Conservation (phyloP, 2,888 invertebrate species). For the Pandemis cinnamomeana region DNA sequence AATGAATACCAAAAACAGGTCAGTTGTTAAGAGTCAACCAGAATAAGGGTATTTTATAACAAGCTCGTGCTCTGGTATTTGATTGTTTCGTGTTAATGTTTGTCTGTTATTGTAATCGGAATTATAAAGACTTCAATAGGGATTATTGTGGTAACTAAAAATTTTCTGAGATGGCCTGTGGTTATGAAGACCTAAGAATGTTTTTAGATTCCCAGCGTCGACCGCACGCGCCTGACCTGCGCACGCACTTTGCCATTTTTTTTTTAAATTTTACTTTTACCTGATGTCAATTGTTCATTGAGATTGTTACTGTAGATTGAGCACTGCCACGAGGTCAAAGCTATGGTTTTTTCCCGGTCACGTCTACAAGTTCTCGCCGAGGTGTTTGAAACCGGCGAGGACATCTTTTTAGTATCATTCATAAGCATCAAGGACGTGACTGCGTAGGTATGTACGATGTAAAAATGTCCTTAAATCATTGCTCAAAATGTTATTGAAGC, state of each 20-base stretch:
- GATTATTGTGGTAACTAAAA: neutral
- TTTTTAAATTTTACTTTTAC: neutral
- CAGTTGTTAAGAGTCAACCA: constrained; percentile 53
- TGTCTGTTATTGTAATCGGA: constrained; percentile 25
- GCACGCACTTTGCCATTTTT: neutral
- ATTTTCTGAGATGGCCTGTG: neutral
- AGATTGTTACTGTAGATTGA: constrained; percentile 37
- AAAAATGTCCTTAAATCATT: constrained; percentile 46
- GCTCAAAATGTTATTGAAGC: constrained; percentile 63
- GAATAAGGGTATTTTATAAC: constrained; percentile 45
- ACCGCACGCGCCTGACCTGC: constrained; percentile 1
- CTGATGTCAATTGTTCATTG: constrained; percentile 27
- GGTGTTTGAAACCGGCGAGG: neutral
- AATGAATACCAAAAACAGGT: constrained; percentile 65
- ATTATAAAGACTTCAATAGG: neutral
- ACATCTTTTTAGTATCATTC: neutral
- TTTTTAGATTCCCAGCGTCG: neutral
- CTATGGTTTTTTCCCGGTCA: constrained; percentile 3
- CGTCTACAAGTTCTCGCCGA: neutral
- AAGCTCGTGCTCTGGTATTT: constrained; percentile 26
- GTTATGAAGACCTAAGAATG: neutral
- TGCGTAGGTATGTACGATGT: constrained; percentile 3
- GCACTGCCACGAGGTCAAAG: constrained; percentile 39
- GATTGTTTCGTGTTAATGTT: constrained; percentile 14
- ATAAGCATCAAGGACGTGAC: neutral